Evolutionary conservation across 2,797 vertebrate genomes (phyloP).

Genomic region (Epinephelus coioides): DNA sequence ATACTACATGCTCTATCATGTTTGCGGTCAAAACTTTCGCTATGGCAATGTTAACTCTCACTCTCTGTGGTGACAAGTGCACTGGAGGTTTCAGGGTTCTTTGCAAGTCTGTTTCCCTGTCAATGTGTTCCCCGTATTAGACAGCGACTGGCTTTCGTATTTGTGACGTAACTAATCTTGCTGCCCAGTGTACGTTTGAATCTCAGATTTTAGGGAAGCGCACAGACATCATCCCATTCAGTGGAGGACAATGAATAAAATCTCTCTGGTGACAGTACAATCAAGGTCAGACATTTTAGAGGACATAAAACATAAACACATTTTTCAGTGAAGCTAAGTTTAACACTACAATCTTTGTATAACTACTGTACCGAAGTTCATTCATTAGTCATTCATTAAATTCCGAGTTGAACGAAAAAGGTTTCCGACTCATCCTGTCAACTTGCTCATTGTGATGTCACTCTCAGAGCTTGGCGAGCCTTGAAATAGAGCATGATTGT

Average conservation of each 20-base stretch:
- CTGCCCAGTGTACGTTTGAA: background rate
- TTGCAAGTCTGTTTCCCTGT: too few species aligned
- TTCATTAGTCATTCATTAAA: constrained; percentile 22
- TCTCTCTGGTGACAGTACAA: background rate
- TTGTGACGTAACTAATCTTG: too few species aligned
- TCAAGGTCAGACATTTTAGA: too few species aligned
- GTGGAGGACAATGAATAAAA: background rate
- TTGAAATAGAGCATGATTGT: background rate
- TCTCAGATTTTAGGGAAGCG: background rate
- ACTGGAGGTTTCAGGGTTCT: background rate
- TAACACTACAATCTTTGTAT: background rate
- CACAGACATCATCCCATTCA: background rate
- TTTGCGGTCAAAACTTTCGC: too few species aligned
- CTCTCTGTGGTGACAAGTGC: background rate
- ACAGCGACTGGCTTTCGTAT: too few species aligned
- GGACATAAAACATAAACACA: too few species aligned
- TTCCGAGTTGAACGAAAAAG: background rate
- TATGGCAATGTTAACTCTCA: background rate
- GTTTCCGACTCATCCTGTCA: background rate
- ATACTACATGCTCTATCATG: too few species aligned
- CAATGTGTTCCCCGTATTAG: too few species aligned
- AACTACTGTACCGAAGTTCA: background rate
- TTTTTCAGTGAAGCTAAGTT: background rate
- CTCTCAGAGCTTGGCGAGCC: background rate
- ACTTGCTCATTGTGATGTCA: constrained; percentile 11